phyloP scores from a whole-genome alignment of 2,113 vertebrate species.

The Proteles cristata region DNA sequence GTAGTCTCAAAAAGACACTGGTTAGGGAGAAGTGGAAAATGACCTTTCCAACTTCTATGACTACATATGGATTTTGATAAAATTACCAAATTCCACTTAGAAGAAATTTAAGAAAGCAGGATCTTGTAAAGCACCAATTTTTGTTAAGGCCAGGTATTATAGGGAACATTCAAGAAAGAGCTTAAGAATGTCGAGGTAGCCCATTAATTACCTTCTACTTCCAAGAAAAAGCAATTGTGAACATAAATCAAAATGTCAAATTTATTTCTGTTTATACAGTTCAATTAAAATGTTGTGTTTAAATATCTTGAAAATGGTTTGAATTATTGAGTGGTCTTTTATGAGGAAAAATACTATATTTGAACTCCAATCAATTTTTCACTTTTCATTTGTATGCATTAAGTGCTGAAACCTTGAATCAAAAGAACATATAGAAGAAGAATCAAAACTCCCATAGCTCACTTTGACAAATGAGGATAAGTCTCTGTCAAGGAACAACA shows the following conservation, averaged over 20 bases:
- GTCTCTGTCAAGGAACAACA: background rate
- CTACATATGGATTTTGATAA: background rate
- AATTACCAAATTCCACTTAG: background rate
- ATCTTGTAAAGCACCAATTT: background rate
- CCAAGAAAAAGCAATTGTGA: background rate
- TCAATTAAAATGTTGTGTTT: background rate
- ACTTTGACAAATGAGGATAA: background rate
- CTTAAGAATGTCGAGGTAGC: background rate
- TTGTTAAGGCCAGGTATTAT: background rate
- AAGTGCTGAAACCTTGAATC: background rate
- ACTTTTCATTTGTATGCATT: slow-evolving; percentile 2
- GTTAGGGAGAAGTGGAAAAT: background rate
- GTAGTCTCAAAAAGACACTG: background rate
- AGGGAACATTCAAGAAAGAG: background rate
- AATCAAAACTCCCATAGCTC: background rate
- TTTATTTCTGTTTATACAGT: background rate
- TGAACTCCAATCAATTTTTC: background rate
- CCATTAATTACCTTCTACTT: background rate
- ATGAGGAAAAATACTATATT: background rate
- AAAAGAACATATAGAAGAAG: background rate
- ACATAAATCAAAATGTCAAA: background rate
- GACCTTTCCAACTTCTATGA: background rate
- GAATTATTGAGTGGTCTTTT: background rate
- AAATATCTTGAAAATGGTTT: background rate
- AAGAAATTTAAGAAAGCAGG: background rate